Evolutionary conservation across 2,888 invertebrate species (phyloP).

Genomic region (Cephus nigrinus): DNA sequence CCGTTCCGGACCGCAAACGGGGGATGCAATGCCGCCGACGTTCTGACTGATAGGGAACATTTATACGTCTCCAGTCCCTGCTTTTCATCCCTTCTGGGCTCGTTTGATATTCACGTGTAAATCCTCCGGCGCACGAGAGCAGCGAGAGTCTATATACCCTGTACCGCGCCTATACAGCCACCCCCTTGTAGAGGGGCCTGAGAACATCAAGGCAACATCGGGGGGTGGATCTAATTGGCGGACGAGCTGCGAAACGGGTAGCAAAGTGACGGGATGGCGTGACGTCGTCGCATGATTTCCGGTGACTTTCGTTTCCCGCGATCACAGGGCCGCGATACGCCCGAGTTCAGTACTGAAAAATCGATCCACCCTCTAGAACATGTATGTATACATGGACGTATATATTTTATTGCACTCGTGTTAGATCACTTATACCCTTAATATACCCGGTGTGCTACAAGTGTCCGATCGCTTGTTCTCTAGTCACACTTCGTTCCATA

Average conservation of each 20-base stretch:
- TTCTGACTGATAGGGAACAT: slow-evolving; percentile 19
- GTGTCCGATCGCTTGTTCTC: slow-evolving; percentile 38
- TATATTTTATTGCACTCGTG: too few relatives aligned
- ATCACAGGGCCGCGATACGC: slow-evolving; percentile 28
- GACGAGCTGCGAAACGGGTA: neutral
- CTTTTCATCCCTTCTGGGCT: slow-evolving; percentile 43
- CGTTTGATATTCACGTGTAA: slow-evolving; percentile 50
- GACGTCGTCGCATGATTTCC: slow-evolving; percentile 62
- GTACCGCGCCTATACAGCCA: neutral
- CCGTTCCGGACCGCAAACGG: slow-evolving; percentile 44
- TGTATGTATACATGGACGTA: neutral
- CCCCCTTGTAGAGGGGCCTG: slow-evolving; percentile 9
- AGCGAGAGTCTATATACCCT: too few relatives aligned
- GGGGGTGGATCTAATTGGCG: slow-evolving; percentile 9
- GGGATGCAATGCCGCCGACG: slow-evolving; percentile 19
- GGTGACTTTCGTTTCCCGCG: slow-evolving; percentile 56
- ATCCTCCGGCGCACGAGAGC: too few relatives aligned
- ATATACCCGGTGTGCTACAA: slow-evolving; percentile 25
- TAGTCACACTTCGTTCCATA: neutral
- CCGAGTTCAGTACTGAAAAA: slow-evolving; percentile 12
- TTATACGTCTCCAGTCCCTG: slow-evolving; percentile 24
- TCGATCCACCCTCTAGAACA: slow-evolving; percentile 12
- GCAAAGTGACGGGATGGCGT: slow-evolving; percentile 46
- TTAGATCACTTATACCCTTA: too few relatives aligned
- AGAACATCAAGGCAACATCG: slow-evolving; percentile 6